Evolutionary conservation across 64 coral and sea anemone genomes (phyloP), one percentile per base, ranked within the genome.

Genomic region (Catalaphyllia jardinei): DNA sequence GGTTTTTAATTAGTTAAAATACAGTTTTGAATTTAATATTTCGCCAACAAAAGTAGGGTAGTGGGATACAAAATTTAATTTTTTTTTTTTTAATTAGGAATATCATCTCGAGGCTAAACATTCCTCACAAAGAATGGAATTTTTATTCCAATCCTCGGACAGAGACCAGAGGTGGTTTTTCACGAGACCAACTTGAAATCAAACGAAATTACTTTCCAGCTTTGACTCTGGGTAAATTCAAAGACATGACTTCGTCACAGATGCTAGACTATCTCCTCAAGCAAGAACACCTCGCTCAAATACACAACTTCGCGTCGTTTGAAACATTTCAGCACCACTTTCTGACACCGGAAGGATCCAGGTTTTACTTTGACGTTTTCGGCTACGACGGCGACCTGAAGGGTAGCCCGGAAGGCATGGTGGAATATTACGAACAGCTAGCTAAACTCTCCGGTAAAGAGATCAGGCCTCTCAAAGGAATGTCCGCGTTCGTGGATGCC

Each of bases 271-370:
- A 52, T 17, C 81, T 85, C 13, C 12, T 85, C 62, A 85, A 27
- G 13, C 10, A 64, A 25, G 62, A 85, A 71, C 81, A 85, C 22
- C 9, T 71, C 18, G 31, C 10, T 24, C 19, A 71, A 14, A 69
- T 85, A 4, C 5, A 50, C 38, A 85, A 85, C 19, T 85, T 71
- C 64, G 81, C 81, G 27, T 71, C 81, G 10, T 85, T 71, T 69
- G 81, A 85, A 84, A 85, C 81, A 50, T 85, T 85, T 15, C 81
- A 85, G 42, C 62, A 71, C 20, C 81, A 85, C 46, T 85, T 71
- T 71, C 62, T 85, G 0, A 85, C 81, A 14, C 81, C 81, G 3
- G 81, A 85, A 7, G 81, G 81, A 4, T 85, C 81, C 12, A 67
- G 81, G 11, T 85, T 27, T 71, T 85, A 85, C 50, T 85, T 85